These are phyloP conservation scores for Heteromurus nitidus DNA, from an alignment of 2,888 invertebrate genomes.

Conservation along the genomic window DNA sequence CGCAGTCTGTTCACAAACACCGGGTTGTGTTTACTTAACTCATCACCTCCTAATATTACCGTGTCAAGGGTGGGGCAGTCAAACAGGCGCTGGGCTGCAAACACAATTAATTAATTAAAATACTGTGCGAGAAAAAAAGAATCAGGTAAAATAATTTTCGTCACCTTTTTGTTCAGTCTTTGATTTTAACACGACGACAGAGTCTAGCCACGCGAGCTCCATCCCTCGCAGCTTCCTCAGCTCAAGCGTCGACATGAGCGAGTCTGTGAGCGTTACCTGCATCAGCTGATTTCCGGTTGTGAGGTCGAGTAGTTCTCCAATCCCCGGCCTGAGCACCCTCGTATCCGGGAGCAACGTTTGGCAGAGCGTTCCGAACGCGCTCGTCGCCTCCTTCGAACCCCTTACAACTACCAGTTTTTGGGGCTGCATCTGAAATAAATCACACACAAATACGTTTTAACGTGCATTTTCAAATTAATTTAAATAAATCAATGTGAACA, in stretches of 20 bases:
- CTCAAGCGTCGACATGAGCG: constrained; percentile 44
- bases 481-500: too few relatives aligned
- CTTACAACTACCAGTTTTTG: constrained; percentile 58
- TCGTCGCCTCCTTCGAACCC: constrained; percentile 47
- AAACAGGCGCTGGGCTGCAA: background rate
- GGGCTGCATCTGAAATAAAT: constrained; percentile 50
- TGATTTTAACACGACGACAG: background rate
- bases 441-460: too few relatives aligned
- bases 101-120: background rate
- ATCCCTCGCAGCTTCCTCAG: constrained; percentile 54
- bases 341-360: constrained; percentile 57
- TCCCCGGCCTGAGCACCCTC: constrained; percentile 43
- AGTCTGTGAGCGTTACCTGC: constrained; percentile 57
- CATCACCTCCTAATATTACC: too few relatives aligned
- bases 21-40: background rate
- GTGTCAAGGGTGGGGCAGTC: constrained; percentile 7
- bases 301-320: constrained; percentile 49
- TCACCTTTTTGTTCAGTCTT: constrained; percentile 32
- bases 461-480: too few relatives aligned
- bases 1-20: constrained; percentile 57
- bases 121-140: background rate
- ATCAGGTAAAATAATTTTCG: too few relatives aligned
- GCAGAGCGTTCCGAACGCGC: constrained; percentile 49
- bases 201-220: constrained; percentile 62
- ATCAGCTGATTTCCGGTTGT: constrained; percentile 53